Evolutionary conservation across 2,888 invertebrate species (phyloP), one percentile per base, ranked within the genome.

Genomic region (Pristionchus exspectatus): DNA sequence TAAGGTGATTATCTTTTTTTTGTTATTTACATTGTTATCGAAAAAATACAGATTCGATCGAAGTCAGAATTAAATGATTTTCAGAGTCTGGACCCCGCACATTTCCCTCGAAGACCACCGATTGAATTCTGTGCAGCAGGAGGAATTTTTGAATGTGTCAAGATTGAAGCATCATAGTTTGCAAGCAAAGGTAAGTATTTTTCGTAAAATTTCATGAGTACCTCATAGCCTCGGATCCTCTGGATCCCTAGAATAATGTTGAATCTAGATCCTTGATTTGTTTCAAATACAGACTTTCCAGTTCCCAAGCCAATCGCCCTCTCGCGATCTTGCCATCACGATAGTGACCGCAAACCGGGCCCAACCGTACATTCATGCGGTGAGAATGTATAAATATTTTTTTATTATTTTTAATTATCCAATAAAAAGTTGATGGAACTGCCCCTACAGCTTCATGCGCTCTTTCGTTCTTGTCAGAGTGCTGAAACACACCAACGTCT

Each of bases 281-380:
- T 33, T 44, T 44, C 7, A 38, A 24, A 33, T 18, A 33, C 0
- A 9, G 16, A 50, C 24, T 83, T n/a, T 50, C 5, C 59, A 85
- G 84, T 59, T 59, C 14, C 38, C 38, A 33, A 50, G 14, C 18
- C 56, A 59, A 12, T 3, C 12, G n/a, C n/a, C 50, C 1, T 59
- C 84, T 0, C 24, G 30, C 2, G 59, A 85, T 33, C 84, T 85
- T 33, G 59, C 56, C 14, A 87, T 88, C 27, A 54, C 54, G 0
- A 74, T 88, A 27, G 87, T 88, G 1, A 38, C 87, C 2, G 72
- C 87, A 18, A 72, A 54, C n/a, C 27, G 87, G 21, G 24, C 38
- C 10, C 54, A 74, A 12, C 87, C 87, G 14, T 88, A 88, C 74
- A 74, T 88, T 33, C 74, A 88, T 18, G 87, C 56, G 18, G 87